Evolutionary conservation across 1,140 invertebrate genomes (phyloP).

Genomic region (Drosophila truncata): DNA sequence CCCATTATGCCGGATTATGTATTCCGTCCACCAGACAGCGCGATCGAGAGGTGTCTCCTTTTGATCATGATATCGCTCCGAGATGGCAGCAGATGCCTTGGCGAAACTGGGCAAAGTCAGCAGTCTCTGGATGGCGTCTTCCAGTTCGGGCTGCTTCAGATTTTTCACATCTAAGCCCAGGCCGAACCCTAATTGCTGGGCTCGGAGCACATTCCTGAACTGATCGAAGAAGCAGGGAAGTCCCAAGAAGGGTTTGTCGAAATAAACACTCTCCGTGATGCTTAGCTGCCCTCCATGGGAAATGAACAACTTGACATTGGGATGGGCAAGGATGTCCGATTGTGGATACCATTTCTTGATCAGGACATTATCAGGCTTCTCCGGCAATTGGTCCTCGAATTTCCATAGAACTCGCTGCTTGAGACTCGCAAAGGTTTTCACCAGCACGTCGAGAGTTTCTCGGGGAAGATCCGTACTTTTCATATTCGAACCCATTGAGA

Average conservation of each 20-base stretch:
- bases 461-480: conserved; percentile 86
- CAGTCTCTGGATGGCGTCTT: conserved; percentile 70
- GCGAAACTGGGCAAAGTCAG: conserved; percentile 78
- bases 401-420: conserved; percentile 89
- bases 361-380: conserved; percentile 88
- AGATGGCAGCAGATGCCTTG: conserved; percentile 85
- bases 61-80: conserved; percentile 87
- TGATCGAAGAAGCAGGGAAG: conserved; percentile 90
- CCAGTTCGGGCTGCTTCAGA: conserved; percentile 77
- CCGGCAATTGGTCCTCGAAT: conserved; percentile 87
- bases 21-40: conserved; percentile 90
- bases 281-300: conserved; percentile 91
- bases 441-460: conserved; percentile 86
- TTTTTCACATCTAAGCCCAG: conserved; percentile 78
- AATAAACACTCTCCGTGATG: conserved; percentile 89
- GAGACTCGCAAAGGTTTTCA: conserved; percentile 87
- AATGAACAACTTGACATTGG: conserved; percentile 89
- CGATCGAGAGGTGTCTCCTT: conserved; percentile 88
- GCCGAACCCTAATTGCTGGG: conserved; percentile 85
- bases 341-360: conserved; percentile 90
- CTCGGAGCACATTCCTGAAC: conserved; percentile 86
- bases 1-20: conserved; percentile 87
- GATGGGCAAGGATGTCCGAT: conserved; percentile 89
- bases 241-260: conserved; percentile 89
- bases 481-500: conserved; percentile 88